Conservation (phyloP, 2,888 invertebrate genomes). For the Blastobasis lacticolella region DNA sequence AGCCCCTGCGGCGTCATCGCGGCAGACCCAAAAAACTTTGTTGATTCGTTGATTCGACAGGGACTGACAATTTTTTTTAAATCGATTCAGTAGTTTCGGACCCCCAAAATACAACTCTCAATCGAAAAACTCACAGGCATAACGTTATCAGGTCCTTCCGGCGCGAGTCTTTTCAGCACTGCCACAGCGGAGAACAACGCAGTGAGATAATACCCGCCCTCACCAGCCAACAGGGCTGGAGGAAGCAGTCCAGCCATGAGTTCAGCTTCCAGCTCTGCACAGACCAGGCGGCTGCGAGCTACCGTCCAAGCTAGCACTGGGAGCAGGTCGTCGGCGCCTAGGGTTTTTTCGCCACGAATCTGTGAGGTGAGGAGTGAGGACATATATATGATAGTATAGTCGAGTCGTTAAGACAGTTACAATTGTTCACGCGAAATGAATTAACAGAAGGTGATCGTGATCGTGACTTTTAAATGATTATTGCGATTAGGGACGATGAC, state of each 20-base stretch:
- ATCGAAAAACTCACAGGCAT: conserved; percentile 43
- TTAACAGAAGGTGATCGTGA: no score
- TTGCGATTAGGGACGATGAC: no score
- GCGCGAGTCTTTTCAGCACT: conserved; percentile 82
- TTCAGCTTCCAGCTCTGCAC: conserved; percentile 95
- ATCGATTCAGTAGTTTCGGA: no score
- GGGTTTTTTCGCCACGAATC: conserved; percentile 80
- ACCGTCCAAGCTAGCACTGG: conserved; percentile 94
- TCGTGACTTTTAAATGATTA: no score
- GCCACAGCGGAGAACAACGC: conserved; percentile 95
- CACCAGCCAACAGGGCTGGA: conserved; percentile 91
- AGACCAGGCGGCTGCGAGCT: conserved; percentile 90
- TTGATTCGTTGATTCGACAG: no score
- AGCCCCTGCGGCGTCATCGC: no score
- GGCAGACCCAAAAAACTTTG: no score
- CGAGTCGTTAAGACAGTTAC: no score
- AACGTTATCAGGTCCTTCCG: conserved; percentile 50
- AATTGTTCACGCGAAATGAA: no score
- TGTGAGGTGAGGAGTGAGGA: conserved; percentile 24
- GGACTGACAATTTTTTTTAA: no score
- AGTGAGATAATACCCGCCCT: conserved; percentile 96
- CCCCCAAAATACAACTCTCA: no score
- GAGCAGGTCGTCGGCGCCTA: conserved; percentile 92
- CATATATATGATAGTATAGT: no score
- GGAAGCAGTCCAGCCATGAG: conserved; percentile 97